Conservation (phyloP, 2,888 invertebrate species). For the Acronicta alni region DNA sequence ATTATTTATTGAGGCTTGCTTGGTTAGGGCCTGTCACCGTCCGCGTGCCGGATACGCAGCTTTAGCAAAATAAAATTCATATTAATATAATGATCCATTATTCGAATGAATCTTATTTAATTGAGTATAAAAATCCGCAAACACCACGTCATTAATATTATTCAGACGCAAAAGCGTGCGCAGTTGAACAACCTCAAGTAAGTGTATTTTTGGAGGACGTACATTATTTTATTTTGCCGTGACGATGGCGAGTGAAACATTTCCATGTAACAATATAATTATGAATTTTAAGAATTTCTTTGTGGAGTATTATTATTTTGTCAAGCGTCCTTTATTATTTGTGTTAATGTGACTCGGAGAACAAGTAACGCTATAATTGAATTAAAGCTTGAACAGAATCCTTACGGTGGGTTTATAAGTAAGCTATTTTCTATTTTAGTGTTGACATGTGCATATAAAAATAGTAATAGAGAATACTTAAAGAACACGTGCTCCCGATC, state of each 20-base stretch:
- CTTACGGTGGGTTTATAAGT: constrained; percentile 20
- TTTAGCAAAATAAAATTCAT: constrained; percentile 1
- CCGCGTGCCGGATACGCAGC: constrained; percentile 26
- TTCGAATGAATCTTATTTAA: constrained; percentile 10
- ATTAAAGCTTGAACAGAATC: constrained; percentile 24
- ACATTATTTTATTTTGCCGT: constrained; percentile 40
- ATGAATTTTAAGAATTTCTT: constrained; percentile 35
- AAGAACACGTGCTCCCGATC: neutral
- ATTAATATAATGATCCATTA: constrained; percentile 1
- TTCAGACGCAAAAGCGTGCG: constrained; percentile 18
- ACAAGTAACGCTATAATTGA: constrained; percentile 8
- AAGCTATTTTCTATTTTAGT: constrained; percentile 19
- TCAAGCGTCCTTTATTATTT: constrained; percentile 13
- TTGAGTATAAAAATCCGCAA: constrained; percentile 1
- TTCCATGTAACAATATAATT: constrained; percentile 36
- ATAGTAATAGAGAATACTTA: constrained; percentile 7
- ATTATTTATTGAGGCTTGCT: constrained; percentile 26
- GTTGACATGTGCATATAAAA: constrained; percentile 18
- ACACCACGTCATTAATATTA: constrained; percentile 12
- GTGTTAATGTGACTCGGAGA: constrained; percentile 1
- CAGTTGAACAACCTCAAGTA: constrained; percentile 50
- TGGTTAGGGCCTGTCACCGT: constrained; percentile 31
- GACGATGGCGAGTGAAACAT: constrained; percentile 43
- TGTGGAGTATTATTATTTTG: constrained; percentile 14
- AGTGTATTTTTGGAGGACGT: constrained; percentile 47